phyloP scores from a whole-genome alignment of 2,113 vertebrate species.

The Cettia cetti region DNA sequence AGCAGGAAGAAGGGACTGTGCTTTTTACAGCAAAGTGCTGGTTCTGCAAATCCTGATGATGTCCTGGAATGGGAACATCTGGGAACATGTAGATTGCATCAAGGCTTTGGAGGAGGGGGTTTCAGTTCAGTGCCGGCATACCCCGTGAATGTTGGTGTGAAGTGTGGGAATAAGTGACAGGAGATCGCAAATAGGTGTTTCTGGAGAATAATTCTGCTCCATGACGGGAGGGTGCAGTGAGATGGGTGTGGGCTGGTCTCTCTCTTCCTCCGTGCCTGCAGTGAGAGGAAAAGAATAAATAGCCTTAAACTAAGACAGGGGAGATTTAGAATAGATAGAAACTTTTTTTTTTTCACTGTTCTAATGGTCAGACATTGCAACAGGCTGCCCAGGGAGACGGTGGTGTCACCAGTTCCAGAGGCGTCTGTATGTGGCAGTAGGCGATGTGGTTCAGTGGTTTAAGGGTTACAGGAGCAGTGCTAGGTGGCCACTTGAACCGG shows the following conservation, averaged over 20 bases:
- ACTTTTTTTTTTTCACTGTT: neutral
- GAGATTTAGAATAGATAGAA: neutral
- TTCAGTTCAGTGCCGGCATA: neutral
- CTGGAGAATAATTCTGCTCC: neutral
- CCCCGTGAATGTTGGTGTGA: neutral
- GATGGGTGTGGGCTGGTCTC: too few relatives aligned
- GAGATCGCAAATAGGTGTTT: rapidly evolving
- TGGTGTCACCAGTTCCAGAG: neutral
- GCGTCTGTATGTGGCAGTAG: neutral
- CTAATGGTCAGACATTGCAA: neutral
- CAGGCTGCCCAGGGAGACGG: neutral
- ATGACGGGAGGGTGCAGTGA: rapidly evolving
- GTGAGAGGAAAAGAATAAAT: neutral
- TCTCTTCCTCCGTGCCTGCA: neutral
- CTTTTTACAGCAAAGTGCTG: neutral
- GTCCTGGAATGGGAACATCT: rapidly evolving
- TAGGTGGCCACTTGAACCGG: neutral
- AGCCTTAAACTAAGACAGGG: neutral
- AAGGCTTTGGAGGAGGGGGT: neutral
- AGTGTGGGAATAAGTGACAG: rapidly evolving
- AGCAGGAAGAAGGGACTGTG: rapidly evolving
- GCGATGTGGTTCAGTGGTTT: neutral
- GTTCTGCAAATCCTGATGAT: neutral
- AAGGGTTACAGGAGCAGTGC: neutral
- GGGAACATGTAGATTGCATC: rapidly evolving